Evolutionary conservation across 64 coral and sea anemone species (phyloP).

Genomic region (Montipora sp.): DNA sequence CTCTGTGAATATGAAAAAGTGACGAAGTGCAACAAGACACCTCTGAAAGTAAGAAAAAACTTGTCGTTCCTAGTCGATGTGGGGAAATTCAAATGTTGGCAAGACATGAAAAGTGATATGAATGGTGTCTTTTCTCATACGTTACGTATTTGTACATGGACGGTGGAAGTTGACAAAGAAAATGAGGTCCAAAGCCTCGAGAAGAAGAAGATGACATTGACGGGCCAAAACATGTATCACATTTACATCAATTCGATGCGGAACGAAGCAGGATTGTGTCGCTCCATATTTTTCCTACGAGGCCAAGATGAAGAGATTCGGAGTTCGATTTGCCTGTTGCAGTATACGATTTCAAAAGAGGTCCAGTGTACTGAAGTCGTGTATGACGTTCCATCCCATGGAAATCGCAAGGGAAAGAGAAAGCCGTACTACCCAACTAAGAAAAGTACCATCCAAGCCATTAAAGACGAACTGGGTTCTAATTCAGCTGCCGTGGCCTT

Average conservation of each 20-base stretch:
- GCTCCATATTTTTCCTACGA: conserved; percentile 46
- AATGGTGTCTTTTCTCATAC: conserved; percentile 10
- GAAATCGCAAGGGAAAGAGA: neutral
- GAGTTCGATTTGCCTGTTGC: conserved; percentile 9
- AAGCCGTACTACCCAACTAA: neutral
- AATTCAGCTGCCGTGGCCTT: neutral
- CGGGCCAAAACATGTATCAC: conserved; percentile 4
- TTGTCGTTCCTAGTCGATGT: conserved; percentile 31
- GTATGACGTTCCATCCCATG: conserved; percentile 37
- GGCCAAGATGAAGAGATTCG: conserved; percentile 16
- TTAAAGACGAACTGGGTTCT: neutral
- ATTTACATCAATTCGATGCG: conserved; percentile 8
- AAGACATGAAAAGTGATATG: conserved; percentile 45
- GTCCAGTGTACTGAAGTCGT: neutral
- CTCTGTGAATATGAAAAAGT: neutral
- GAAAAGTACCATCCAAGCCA: neutral
- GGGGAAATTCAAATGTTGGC: conserved; percentile 23
- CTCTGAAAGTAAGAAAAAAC: conserved; percentile 40
- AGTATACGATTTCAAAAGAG: conserved; percentile 31
- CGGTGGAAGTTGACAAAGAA: conserved; percentile 10
- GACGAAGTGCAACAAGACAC: conserved; percentile 11
- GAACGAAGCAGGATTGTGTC: conserved; percentile 31
- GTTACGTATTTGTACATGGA: conserved; percentile 8
- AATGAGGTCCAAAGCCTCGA: neutral
- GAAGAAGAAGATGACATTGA: conserved; percentile 12